Evolutionary conservation across 1,140 invertebrate species (phyloP).

Genomic region (Bombus difficillimus): DNA sequence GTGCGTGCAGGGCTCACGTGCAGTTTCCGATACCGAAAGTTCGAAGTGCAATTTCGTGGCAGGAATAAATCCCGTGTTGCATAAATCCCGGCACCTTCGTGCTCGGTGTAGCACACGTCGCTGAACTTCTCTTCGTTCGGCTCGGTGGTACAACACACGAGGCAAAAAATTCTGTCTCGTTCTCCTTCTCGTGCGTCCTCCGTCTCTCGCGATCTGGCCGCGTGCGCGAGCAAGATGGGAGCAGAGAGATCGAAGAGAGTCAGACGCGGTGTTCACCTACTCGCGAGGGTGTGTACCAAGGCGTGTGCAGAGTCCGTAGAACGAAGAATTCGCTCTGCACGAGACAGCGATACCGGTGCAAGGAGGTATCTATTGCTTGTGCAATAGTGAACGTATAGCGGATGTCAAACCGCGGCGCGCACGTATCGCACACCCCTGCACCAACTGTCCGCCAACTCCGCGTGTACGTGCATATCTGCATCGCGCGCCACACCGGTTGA

Average conservation of each 20-base stretch:
- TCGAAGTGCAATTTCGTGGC: constrained; percentile 54
- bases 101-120: constrained; percentile 42
- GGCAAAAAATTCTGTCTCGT: neutral
- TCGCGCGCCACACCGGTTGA: constrained; percentile 55
- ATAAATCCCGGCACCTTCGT: constrained; percentile 61
- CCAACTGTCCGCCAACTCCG: neutral
- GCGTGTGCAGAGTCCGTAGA: constrained; percentile 71
- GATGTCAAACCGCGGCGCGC: constrained; percentile 73
- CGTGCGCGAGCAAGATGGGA: constrained; percentile 25
- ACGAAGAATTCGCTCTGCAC: constrained; percentile 72
- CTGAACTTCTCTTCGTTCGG: constrained; percentile 45
- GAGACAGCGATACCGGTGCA: constrained; percentile 69
- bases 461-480: constrained; percentile 18
- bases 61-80: constrained; percentile 55
- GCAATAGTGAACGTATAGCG: constrained; percentile 80
- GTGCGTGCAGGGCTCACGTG: constrained; percentile 29
- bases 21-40: constrained; percentile 41
- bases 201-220: neutral
- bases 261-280: constrained; percentile 63
- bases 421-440: constrained; percentile 64
- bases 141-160: neutral
- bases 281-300: constrained; percentile 76
- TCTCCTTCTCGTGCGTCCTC: neutral
- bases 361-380: constrained; percentile 74
- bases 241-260: constrained; percentile 36